A percentile compares a stretch with the other conserved stretches of the same genome.
Conservation (phyloP, 2,113 vertebrate genomes). For the Ailuropoda melanoleuca region DNA sequence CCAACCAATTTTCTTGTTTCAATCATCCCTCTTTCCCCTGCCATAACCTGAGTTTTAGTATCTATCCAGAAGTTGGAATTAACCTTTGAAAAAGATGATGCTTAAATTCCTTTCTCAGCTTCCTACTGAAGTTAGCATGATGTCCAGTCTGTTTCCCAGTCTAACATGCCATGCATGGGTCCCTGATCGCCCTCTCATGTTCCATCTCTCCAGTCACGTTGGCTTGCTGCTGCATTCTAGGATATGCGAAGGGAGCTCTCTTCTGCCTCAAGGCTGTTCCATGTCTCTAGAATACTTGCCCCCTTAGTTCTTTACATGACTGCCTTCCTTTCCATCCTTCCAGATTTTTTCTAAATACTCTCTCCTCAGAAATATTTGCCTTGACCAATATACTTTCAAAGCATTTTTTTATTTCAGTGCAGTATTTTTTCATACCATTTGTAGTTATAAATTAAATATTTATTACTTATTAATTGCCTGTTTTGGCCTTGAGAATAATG, state of each 20-base stretch:
- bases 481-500: background rate
- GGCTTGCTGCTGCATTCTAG: background rate
- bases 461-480: background rate
- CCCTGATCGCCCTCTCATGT: accelerated
- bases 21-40: background rate
- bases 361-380: background rate
- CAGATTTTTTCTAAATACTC: background rate
- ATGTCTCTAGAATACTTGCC: background rate
- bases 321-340: background rate
- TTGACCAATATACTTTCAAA: background rate
- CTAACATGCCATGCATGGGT: background rate
- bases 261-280: background rate
- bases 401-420: background rate
- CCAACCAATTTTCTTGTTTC: background rate
- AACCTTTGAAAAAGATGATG: background rate
- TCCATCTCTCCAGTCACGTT: background rate
- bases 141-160: accelerated
- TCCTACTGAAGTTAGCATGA: background rate
- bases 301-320: accelerated
- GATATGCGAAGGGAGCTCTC: accelerated
- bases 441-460: background rate
- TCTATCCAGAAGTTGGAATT: background rate
- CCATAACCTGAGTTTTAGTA: background rate
- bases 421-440: background rate
- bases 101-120: background rate